Conservation (phyloP, 2,797 vertebrate species). For the Babyrousa celebensis region DNA sequence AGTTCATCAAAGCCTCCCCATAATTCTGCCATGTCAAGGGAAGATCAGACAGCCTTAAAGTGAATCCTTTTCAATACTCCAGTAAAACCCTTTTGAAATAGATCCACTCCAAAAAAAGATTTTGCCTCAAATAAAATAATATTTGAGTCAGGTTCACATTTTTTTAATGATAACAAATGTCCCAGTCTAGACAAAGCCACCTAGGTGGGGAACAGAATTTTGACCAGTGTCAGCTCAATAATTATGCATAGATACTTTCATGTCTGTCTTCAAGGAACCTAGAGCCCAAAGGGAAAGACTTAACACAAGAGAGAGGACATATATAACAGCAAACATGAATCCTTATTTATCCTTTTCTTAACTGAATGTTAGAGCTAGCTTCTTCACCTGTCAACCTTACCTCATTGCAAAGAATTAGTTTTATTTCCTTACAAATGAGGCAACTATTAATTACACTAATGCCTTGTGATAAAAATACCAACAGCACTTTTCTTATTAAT, state of each 20-base stretch:
- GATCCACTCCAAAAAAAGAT: background rate
- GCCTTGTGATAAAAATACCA: slow-evolving; percentile 38
- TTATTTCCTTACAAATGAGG: slow-evolving; percentile 9
- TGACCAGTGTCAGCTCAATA: background rate
- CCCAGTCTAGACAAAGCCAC: background rate
- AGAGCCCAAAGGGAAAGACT: background rate
- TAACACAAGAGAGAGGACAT: background rate
- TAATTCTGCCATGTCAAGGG: background rate
- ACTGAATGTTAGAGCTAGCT: background rate
- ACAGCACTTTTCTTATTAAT: slow-evolving; percentile 15
- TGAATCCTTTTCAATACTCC: slow-evolving; percentile 21
- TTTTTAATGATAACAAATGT: background rate
- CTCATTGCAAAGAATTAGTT: slow-evolving; percentile 4
- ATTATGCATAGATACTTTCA: background rate
- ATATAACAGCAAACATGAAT: background rate
- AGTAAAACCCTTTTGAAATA: slow-evolving; percentile 48
- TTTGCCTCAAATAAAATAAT: slow-evolving; percentile 67
- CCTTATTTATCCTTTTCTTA: slow-evolving; percentile 4
- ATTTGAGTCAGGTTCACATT: background rate
- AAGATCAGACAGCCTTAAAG: slow-evolving; percentile 41
- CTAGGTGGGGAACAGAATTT: background rate
- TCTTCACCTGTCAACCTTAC: background rate
- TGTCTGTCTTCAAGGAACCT: background rate
- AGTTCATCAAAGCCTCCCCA: background rate
- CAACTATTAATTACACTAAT: slow-evolving; percentile 21